phyloP scores from a whole-genome alignment of 53 echinoderm and acorn worm species.

The Echinarachnius parma region DNA sequence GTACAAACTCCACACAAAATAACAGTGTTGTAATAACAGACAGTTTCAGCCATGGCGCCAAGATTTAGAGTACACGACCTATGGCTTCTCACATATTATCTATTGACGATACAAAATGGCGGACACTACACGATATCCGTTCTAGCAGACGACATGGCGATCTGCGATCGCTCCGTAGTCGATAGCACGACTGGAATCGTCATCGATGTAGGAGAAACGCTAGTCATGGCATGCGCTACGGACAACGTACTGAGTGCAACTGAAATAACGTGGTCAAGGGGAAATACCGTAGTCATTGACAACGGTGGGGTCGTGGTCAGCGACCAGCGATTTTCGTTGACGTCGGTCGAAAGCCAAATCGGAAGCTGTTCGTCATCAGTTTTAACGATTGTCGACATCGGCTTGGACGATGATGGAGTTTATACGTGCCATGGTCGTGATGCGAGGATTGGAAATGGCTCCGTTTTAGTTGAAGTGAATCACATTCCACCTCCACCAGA shows the following conservation, averaged over 20 bases:
- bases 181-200: neutral
- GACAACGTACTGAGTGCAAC: neutral
- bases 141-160: neutral
- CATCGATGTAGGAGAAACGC: neutral
- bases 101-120: slow-evolving; percentile 2
- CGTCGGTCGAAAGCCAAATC: neutral
- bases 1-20: too few relatives aligned
- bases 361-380: neutral
- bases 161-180: neutral
- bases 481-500: neutral
- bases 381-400: neutral
- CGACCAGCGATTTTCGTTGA: neutral
- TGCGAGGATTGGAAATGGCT: neutral
- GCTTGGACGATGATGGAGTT: neutral
- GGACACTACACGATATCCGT: neutral
- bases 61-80: too few relatives aligned
- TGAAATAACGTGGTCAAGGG: slow-evolving; percentile 7
- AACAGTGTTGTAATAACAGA: too few relatives aligned
- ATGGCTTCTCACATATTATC: too few relatives aligned
- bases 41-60: too few relatives aligned
- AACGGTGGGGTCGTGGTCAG: neutral
- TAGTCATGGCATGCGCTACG: neutral
- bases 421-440: slow-evolving; percentile 1
- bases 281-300: neutral
- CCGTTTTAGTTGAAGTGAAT: neutral